A percentile compares a stretch with the other conserved stretches of the same genome.
phyloP scores from a whole-genome alignment of 1,140 invertebrate genomes.

The Rhyacophila brunnea region DNA sequence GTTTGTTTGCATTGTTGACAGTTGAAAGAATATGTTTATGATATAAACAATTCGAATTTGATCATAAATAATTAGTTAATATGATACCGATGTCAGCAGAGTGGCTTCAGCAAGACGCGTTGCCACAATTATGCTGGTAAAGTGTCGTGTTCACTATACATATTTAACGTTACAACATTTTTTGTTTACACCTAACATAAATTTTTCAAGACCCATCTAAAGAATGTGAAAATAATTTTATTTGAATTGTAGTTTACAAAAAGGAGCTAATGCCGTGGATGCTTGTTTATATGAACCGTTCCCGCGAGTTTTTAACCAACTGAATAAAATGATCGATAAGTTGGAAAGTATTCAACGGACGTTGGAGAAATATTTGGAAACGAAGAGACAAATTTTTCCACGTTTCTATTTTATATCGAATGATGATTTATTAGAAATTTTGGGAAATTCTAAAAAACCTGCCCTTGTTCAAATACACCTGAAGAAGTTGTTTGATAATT shows the following conservation, averaged over 20 bases:
- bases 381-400: conserved; percentile 79
- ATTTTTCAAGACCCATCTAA: too few relatives aligned
- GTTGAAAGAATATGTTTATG: too few relatives aligned
- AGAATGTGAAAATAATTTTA: too few relatives aligned
- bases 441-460: conserved; percentile 78
- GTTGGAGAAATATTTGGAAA: conserved; percentile 80
- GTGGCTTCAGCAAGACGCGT: too few relatives aligned
- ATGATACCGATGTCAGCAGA: too few relatives aligned
- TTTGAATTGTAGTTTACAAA: conserved; percentile 52
- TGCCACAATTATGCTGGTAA: too few relatives aligned
- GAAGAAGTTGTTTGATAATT: conserved; percentile 82
- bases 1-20: too few relatives aligned
- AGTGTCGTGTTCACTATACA: too few relatives aligned
- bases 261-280: conserved; percentile 55
- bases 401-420: conserved; percentile 86
- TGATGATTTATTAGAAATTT: conserved; percentile 82
- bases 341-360: conserved; percentile 70
- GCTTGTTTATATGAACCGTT: conserved; percentile 56
- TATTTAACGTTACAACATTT: too few relatives aligned
- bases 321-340: conserved; percentile 64
- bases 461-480: conserved; percentile 79
- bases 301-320: conserved; percentile 59
- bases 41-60: too few relatives aligned
- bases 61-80: too few relatives aligned
- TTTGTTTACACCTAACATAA: too few relatives aligned